phyloP scores from a whole-genome alignment of 2,888 invertebrate genomes.

The Drosophila meridionalis region DNA sequence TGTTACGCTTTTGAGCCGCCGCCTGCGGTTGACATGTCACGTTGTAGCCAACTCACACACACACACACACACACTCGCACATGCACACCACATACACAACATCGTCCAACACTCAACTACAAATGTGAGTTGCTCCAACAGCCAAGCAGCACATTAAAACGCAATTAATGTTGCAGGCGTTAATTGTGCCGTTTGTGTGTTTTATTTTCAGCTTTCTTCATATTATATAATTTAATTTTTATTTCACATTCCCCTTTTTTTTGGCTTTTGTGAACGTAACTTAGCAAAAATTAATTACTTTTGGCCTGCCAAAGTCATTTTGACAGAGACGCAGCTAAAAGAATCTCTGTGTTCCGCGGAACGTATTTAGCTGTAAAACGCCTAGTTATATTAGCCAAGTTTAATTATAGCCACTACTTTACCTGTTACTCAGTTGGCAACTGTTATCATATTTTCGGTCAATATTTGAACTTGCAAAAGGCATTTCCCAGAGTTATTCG shows the following conservation, averaged over 20 bases:
- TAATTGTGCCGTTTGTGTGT: constrained; percentile 56
- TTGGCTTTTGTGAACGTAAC: constrained; percentile 11
- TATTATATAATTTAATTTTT: background rate
- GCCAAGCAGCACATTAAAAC: constrained; percentile 53
- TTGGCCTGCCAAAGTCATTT: constrained; percentile 50
- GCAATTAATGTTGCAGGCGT: constrained; percentile 73
- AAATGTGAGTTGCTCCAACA: constrained; percentile 27
- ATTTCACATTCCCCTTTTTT: background rate
- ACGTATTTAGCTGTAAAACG: background rate
- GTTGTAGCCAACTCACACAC: constrained; percentile 37
- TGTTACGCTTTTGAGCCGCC: constrained; percentile 71
- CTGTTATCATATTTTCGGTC: background rate
- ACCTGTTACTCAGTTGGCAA: background rate
- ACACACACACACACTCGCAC: background rate
- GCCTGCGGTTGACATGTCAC: constrained; percentile 76
- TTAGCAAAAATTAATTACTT: constrained; percentile 68
- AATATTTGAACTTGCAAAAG: background rate
- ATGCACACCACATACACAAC: background rate
- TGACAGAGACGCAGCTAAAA: constrained; percentile 12
- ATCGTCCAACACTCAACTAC: constrained; percentile 9
- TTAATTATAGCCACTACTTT: background rate
- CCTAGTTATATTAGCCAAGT: background rate
- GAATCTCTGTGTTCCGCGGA: constrained; percentile 14
- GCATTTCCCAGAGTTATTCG: constrained; percentile 23
- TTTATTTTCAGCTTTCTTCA: constrained; percentile 3